Evolutionary conservation across 2,113 vertebrate species (phyloP).

Genomic region (Myotis lucifugus): DNA sequence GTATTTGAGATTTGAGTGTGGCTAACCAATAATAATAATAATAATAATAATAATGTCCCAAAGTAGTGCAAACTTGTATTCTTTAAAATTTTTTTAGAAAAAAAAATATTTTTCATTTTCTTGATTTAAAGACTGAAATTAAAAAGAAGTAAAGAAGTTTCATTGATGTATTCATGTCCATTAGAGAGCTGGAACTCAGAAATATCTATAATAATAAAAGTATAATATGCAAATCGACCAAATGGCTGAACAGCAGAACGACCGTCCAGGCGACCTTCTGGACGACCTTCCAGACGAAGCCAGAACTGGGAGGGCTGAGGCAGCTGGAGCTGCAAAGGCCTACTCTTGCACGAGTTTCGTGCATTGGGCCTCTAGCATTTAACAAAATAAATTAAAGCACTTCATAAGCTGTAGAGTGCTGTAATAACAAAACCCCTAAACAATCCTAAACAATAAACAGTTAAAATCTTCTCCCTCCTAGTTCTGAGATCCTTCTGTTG

Average conservation of each 20-base stretch:
- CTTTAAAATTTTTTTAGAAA: not conserved
- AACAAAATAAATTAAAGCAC: slow-evolving; percentile 11
- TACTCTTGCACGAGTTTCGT: no score
- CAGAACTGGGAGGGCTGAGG: no score
- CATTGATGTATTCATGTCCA: not conserved
- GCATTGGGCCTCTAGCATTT: not conserved
- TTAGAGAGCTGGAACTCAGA: not conserved
- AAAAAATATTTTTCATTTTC: not conserved
- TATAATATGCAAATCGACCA: no score
- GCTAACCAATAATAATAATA: no score
- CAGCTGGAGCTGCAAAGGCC: no score
- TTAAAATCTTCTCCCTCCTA: not conserved
- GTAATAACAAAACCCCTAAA: not conserved
- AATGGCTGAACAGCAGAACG: no score
- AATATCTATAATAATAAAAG: not conserved
- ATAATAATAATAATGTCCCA: not conserved
- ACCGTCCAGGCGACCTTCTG: no score
- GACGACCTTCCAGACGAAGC: no score
- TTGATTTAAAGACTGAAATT: not conserved
- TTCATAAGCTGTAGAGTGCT: not conserved
- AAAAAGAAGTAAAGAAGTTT: not conserved
- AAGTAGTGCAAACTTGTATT: not conserved
- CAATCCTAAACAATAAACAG: not conserved
- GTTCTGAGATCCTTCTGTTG: not conserved
- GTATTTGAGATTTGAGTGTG: not conserved